Base-by-base conservation (phyloP, 2,888 invertebrate species). In the Acanthococcus lagerstroemiae region DNA sequence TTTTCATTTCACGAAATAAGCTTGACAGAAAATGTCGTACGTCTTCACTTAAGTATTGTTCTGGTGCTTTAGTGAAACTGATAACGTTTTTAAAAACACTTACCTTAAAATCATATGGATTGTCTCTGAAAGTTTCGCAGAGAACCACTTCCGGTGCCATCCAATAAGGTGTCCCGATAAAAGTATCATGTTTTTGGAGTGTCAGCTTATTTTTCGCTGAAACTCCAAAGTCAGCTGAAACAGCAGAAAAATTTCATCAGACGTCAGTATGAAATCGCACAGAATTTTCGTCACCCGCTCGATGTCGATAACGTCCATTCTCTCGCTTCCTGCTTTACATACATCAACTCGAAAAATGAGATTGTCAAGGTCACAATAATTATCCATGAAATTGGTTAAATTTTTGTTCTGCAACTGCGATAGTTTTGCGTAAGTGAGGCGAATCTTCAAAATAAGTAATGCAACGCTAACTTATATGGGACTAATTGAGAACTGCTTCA, bases 151-250 rank as follows among this genome's bases (percentile, higher is more conserved):
- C 99, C 0, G 99, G 99, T 65, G 97, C 97, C 97, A 99, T 99
- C 97, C 99, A 99, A 77, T 99, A 99, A 6, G 99, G 99, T 6
- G 99, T 99, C 30, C 99, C 99, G 74, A 99, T 99, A 76, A 99
- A 99, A 15, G 97, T 95, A 78, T 96, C 95, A 75, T 97, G 90
- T 75, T 93, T 95, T 78, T 96, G 95, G 65, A 92, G 79, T 0
- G 95, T 94, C 72, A 88, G 89, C 75, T 95, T 94, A 78, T 96
- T 95, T 80, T 95, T 95, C 4, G 99, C 97, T 24, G 97, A 99
- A 57, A 99, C 99, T 69, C 99, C 99, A 81, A 99, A 99, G 79
- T 99, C 99, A 76, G 99, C 99, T 95, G 80, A 22, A 79, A 79
- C 67, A 68, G 17, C 17, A 52, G 44, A 30, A 21, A 22, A 25